Evolutionary conservation across 2,113 vertebrate species (phyloP).

Genomic region (Callipepla squamata): DNA sequence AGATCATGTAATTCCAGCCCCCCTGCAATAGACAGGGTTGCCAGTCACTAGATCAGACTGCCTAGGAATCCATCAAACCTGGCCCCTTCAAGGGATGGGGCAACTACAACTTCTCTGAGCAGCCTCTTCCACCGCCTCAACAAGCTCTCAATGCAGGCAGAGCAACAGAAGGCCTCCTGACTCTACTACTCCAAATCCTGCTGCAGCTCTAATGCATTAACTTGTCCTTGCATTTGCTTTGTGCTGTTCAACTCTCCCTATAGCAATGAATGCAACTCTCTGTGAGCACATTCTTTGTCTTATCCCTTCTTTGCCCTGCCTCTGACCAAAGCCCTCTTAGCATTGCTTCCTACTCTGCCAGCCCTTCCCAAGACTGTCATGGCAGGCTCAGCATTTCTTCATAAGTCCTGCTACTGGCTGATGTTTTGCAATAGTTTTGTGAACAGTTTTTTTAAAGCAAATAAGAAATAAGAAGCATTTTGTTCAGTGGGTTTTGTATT

Average conservation of each 20-base stretch:
- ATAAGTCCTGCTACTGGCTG: conserved; percentile 64
- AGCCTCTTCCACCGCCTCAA: too few relatives aligned
- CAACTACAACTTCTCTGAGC: too few relatives aligned
- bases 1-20: too few relatives aligned
- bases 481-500: conserved; percentile 58
- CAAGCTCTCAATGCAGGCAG: not conserved
- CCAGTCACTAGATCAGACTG: too few relatives aligned
- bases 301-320: not conserved
- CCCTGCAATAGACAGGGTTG: too few relatives aligned
- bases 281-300: too few relatives aligned
- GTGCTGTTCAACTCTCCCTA: not conserved
- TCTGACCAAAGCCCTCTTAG: not conserved
- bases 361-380: not conserved
- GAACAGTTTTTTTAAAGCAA: conserved; percentile 72
- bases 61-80: too few relatives aligned
- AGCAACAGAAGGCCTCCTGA: not conserved
- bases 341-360: not conserved
- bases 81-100: too few relatives aligned
- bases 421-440: conserved; percentile 80
- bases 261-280: not conserved
- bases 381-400: conserved; percentile 38
- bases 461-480: not conserved
- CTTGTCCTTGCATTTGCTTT: not conserved
- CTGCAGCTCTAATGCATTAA: not conserved
- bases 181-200: not conserved